Evolutionary conservation across 2,797 vertebrate genomes (phyloP).

Genomic region (Acanthornis magna): DNA sequence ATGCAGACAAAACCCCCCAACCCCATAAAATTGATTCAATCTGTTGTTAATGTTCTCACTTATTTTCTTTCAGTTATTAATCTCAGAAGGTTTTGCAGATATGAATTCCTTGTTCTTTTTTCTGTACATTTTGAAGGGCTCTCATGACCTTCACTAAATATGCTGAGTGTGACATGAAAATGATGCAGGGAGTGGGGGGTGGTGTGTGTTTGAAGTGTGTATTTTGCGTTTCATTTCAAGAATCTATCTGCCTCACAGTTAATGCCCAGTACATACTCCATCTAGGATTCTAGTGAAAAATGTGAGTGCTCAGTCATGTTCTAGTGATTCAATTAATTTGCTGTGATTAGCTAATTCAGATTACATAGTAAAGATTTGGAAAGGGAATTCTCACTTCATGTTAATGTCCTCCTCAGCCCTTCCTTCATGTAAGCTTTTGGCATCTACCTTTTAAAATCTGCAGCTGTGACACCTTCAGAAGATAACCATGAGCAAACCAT

Average conservation of each 20-base stretch:
- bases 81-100: neutral
- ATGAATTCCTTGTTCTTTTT: neutral
- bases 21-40: neutral
- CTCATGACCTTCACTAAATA: neutral
- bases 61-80: neutral
- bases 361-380: neutral
- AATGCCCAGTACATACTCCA: neutral
- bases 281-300: neutral
- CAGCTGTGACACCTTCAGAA: neutral
- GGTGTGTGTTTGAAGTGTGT: neutral
- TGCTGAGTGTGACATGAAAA: neutral
- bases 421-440: neutral
- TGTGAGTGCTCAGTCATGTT: neutral
- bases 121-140: neutral
- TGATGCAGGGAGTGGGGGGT: accelerated
- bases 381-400: neutral
- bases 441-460: neutral
- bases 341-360: neutral
- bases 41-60: neutral
- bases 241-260: accelerated
- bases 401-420: accelerated
- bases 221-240: neutral
- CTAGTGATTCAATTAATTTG: neutral
- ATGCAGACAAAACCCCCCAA: accelerated
- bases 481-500: neutral